phyloP scores from a whole-genome alignment of 2,113 vertebrate species.

The Pachycephala philippinensis region DNA sequence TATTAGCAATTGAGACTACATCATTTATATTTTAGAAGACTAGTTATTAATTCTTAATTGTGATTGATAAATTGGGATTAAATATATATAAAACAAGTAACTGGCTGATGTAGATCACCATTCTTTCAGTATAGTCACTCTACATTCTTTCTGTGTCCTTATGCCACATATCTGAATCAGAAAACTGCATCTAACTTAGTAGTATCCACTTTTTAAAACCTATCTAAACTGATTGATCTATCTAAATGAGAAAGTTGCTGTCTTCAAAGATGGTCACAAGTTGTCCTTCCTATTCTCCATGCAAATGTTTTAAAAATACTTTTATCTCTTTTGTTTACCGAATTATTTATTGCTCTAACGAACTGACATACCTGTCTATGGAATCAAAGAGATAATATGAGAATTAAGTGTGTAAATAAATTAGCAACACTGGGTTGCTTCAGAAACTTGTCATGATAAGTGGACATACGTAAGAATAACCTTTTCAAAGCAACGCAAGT shows the following conservation, averaged over 20 bases:
- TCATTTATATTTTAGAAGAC: not conserved
- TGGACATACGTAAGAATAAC: fast-evolving
- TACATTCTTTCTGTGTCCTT: not conserved
- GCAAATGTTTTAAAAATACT: not conserved
- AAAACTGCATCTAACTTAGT: not conserved
- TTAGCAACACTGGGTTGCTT: not conserved
- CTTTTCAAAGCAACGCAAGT: not conserved
- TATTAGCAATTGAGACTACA: not conserved
- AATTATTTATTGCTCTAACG: not conserved
- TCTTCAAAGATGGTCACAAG: not conserved
- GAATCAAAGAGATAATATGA: not conserved
- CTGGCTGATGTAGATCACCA: not conserved
- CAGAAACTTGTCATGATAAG: not conserved
- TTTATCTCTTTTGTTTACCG: not conserved
- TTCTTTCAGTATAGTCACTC: not conserved
- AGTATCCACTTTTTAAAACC: not conserved
- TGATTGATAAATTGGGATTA: not conserved
- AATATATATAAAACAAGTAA: not conserved
- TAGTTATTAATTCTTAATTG: not conserved
- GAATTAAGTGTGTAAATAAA: not conserved
- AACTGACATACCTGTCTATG: not conserved
- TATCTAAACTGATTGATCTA: not conserved
- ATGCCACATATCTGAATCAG: not conserved
- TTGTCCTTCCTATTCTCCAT: not conserved
- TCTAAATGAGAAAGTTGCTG: not conserved